phyloP scores from a whole-genome alignment of 1,140 invertebrate species.

The Babylonia areolata region DNA sequence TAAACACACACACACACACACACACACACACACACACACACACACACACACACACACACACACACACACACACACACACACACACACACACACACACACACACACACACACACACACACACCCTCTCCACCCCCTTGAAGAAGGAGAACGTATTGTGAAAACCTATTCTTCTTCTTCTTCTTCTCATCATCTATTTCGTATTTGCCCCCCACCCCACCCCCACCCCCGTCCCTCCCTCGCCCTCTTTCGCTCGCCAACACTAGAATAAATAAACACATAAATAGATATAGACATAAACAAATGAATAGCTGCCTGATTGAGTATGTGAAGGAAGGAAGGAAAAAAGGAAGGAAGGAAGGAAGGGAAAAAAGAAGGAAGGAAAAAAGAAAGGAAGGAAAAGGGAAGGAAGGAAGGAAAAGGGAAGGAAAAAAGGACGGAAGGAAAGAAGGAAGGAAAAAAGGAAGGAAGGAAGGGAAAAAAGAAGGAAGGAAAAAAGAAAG shows the following conservation, averaged over 20 bases:
- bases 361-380: not conserved
- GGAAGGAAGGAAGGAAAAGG: not conserved
- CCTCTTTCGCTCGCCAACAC: no score
- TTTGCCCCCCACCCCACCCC: no score
- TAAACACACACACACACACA: no score
- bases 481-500: not conserved
- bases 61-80: not conserved
- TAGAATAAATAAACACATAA: not conserved
- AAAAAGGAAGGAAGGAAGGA: not conserved
- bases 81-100: conserved; percentile 5
- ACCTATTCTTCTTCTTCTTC: no score
- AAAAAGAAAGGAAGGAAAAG: not conserved
- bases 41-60: conserved; percentile 11
- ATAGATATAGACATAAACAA: not conserved
- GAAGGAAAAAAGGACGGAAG: not conserved
- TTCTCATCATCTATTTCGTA: no score
- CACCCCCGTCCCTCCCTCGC: no score
- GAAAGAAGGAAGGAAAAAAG: not conserved
- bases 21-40: not conserved
- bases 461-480: not conserved
- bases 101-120: not conserved
- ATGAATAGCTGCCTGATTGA: no score
- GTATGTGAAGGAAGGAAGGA: not conserved
- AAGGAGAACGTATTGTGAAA: no score
- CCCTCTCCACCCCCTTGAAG: no score